Conservation (phyloP, 2,113 vertebrate species). For the Urocitellus parryii region DNA sequence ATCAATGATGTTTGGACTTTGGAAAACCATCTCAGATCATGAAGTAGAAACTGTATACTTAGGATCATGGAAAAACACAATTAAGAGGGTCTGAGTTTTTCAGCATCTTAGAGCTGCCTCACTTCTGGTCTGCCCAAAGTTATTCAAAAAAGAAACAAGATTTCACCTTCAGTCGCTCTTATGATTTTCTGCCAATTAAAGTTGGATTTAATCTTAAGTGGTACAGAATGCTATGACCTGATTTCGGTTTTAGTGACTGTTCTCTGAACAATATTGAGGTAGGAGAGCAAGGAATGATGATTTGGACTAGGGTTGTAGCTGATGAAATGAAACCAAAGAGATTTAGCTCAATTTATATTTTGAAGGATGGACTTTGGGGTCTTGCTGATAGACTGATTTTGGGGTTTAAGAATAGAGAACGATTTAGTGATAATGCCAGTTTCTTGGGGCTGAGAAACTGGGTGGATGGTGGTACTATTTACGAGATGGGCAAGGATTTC, state of each 20-base stretch:
- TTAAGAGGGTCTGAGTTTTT: background rate
- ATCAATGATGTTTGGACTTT: background rate
- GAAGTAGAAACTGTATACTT: background rate
- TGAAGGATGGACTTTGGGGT: background rate
- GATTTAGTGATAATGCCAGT: background rate
- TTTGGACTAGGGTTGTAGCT: background rate
- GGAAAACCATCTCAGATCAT: background rate
- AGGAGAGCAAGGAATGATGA: background rate
- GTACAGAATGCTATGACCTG: background rate
- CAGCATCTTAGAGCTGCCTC: background rate
- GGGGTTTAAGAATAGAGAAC: background rate
- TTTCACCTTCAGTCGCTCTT: background rate
- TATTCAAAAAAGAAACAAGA: background rate
- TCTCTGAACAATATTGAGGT: background rate
- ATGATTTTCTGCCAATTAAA: background rate
- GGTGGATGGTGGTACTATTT: background rate
- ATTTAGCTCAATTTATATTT: background rate
- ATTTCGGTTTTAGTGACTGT: background rate
- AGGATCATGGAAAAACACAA: background rate
- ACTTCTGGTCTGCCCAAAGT: background rate
- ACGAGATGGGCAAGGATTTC: background rate
- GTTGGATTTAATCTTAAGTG: background rate
- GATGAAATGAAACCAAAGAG: background rate
- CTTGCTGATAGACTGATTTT: background rate
- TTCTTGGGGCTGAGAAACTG: background rate